Conservation (phyloP, 1,140 invertebrate species). For the Drosophila leontia region DNA sequence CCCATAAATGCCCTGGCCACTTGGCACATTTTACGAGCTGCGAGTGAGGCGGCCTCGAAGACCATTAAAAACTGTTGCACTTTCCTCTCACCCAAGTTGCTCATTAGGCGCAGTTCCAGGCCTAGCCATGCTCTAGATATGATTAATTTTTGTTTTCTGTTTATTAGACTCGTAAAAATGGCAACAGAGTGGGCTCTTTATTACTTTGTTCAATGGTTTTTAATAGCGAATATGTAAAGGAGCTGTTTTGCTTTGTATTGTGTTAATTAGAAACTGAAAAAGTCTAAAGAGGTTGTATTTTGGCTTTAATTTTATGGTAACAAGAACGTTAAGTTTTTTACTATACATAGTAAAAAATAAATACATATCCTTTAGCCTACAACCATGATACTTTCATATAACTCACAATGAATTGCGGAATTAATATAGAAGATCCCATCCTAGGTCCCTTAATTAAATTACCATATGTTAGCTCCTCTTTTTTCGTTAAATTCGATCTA, state of each 20-base stretch:
- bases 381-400: background rate
- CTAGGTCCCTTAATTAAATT: background rate
- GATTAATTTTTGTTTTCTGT: slow-evolving; percentile 74
- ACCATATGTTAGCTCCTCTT: background rate
- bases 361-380: background rate
- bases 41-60: slow-evolving; percentile 35
- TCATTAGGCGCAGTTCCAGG: slow-evolving; percentile 62
- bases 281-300: background rate
- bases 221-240: slow-evolving; percentile 62
- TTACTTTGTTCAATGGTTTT: slow-evolving; percentile 69
- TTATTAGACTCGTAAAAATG: slow-evolving; percentile 73
- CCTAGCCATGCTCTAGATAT: slow-evolving; percentile 70
- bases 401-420: background rate
- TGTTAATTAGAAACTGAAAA: slow-evolving; percentile 42
- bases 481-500: background rate
- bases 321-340: background rate
- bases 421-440: too few relatives aligned
- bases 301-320: background rate
- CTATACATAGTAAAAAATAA: background rate
- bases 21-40: slow-evolving; percentile 76
- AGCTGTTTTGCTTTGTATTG: slow-evolving; percentile 42
- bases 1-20: slow-evolving; percentile 64
- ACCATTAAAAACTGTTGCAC: slow-evolving; percentile 78
- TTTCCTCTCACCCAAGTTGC: slow-evolving; percentile 60
- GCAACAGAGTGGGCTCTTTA: slow-evolving; percentile 45